Percentiles rank a stretch among this genome's conserved stretches.
Evolutionary conservation across 1,140 invertebrate species (phyloP).

Genomic region (Bursaphelenchus mucronatus): DNA sequence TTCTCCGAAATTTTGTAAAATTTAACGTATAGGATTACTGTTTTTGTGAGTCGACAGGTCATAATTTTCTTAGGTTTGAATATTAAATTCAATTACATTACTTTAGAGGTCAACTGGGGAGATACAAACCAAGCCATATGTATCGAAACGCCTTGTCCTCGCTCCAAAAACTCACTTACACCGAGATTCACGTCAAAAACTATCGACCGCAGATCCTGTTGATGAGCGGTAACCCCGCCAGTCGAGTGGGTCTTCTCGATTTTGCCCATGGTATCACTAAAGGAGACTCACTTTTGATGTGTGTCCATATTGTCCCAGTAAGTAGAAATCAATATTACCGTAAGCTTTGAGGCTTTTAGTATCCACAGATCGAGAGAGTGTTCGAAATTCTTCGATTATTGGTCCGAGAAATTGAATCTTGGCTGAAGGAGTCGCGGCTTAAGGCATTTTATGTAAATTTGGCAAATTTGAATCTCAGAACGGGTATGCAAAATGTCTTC

Average conservation of each 20-base stretch:
- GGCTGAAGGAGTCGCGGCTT: constrained; percentile 73
- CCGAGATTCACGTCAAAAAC: constrained; percentile 69
- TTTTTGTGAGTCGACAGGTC: too few species aligned
- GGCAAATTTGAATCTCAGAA: constrained; percentile 48
- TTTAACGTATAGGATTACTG: too few species aligned
- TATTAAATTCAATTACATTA: constrained; percentile 25
- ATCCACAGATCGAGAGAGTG: constrained; percentile 50
- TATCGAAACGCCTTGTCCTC: constrained; percentile 66
- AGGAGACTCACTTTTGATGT: constrained; percentile 65
- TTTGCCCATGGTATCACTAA: constrained; percentile 66
- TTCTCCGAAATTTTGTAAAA: neutral
- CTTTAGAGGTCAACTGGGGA: constrained; percentile 69
- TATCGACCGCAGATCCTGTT: constrained; percentile 67
- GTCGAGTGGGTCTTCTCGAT: constrained; percentile 65
- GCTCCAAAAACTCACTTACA: constrained; percentile 63
- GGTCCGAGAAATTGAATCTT: constrained; percentile 67
- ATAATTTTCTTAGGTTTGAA: too few species aligned
- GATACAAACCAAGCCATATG: constrained; percentile 70
- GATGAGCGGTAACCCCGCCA: constrained; percentile 65
- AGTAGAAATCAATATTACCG: constrained; percentile 16
- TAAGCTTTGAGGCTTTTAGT: constrained; percentile 50
- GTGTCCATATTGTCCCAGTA: constrained; percentile 64
- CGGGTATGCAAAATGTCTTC: constrained; percentile 61
- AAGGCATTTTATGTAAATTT: constrained; percentile 74
- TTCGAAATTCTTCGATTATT: constrained; percentile 21